A percentile compares a stretch with the other conserved stretches of the same genome.
Evolutionary conservation across 2,113 vertebrate genomes (phyloP).

Genomic region (Proteles cristata): DNA sequence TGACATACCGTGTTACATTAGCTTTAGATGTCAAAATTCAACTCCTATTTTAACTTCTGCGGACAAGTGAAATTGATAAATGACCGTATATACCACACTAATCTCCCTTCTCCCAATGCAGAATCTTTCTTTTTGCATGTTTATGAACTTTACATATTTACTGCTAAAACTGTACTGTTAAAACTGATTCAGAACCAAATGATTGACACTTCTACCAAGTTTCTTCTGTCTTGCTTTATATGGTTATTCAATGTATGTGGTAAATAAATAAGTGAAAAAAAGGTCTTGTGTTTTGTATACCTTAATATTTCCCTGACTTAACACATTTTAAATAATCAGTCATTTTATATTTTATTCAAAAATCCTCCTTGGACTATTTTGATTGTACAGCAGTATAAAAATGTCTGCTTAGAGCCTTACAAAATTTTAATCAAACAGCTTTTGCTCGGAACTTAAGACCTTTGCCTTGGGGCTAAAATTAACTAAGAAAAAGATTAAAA

Average conservation of each 20-base stretch:
- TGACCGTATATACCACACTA: not conserved
- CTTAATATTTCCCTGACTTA: not conserved
- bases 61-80: not conserved
- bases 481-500: constrained; percentile 47
- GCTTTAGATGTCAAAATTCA: not conserved
- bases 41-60: not conserved
- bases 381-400: not conserved
- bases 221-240: not conserved
- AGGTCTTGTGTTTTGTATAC: not conserved
- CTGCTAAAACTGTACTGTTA: not conserved
- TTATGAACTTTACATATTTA: not conserved
- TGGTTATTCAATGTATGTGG: not conserved
- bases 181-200: constrained; percentile 7
- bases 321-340: not conserved
- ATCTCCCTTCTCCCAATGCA: not conserved
- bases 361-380: not conserved
- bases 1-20: not conserved
- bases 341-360: not conserved
- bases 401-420: not conserved
- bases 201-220: not conserved
- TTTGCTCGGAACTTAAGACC: constrained; percentile 51
- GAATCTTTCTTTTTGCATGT: not conserved
- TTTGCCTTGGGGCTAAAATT: constrained; percentile 58
- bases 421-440: constrained; percentile 54
- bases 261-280: not conserved